Evolutionary conservation across 2,113 vertebrate genomes (phyloP).

Genomic region (Protomyctophum bolini): DNA sequence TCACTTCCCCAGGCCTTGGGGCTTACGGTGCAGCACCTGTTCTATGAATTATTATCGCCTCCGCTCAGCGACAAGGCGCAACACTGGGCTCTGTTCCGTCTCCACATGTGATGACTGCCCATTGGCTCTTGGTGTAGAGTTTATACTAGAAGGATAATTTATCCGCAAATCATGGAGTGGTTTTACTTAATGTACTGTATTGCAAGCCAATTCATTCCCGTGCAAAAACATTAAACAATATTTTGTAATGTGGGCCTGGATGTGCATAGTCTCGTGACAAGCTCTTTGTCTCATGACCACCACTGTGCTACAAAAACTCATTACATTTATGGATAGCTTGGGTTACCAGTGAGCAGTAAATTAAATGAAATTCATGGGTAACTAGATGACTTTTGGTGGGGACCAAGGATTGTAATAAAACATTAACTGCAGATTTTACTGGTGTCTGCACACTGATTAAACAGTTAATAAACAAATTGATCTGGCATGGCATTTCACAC

Average conservation of each 20-base stretch:
- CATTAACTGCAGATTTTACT: slow-evolving; percentile 54
- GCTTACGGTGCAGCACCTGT: slow-evolving; percentile 63
- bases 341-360: slow-evolving; percentile 25
- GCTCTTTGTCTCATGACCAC: slow-evolving; percentile 21
- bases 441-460: slow-evolving; percentile 52
- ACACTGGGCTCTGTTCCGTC: slow-evolving; percentile 34
- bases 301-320: slow-evolving; percentile 9
- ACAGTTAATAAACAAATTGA: slow-evolving; percentile 60
- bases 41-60: slow-evolving; percentile 62
- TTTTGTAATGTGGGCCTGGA: not conserved
- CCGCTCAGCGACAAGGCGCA: slow-evolving; percentile 52
- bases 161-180: not conserved
- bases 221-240: slow-evolving; percentile 14
- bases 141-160: not conserved
- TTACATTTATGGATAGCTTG: slow-evolving; percentile 14
- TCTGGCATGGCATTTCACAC: slow-evolving; percentile 50
- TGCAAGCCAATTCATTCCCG: not conserved
- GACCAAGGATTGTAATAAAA: slow-evolving; percentile 42
- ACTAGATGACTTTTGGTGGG: slow-evolving; percentile 29
- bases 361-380: slow-evolving; percentile 13
- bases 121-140: not conserved
- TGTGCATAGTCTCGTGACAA: not conserved
- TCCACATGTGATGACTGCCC: slow-evolving; percentile 31
- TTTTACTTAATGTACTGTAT: slow-evolving; percentile 33
- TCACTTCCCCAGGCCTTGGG: slow-evolving; percentile 62